Evolutionary conservation across 2,797 vertebrate species (phyloP).

Genomic region (Poliocrania exsul): DNA sequence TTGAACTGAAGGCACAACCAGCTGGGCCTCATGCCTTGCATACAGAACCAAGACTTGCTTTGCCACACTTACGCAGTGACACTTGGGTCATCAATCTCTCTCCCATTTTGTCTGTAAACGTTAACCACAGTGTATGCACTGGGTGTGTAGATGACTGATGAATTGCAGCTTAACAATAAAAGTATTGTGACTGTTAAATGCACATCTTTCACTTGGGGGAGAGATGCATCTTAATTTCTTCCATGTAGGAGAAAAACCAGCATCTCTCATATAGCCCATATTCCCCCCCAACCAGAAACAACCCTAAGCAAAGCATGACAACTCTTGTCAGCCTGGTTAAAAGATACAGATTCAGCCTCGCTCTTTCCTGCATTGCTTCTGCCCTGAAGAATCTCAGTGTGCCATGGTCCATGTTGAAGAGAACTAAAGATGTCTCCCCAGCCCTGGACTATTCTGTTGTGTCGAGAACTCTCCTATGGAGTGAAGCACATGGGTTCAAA

Average conservation of each 20-base stretch:
- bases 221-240: neutral
- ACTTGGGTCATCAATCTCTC: neutral
- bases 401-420: neutral
- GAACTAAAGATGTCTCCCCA: neutral
- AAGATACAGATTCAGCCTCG: neutral
- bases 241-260: neutral
- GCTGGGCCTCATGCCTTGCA: constrained; percentile 23
- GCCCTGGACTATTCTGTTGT: neutral
- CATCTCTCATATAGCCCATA: neutral
- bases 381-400: neutral
- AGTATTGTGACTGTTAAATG: neutral
- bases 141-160: neutral
- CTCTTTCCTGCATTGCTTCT: neutral
- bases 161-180: neutral
- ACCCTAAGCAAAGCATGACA: neutral
- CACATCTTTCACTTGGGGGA: accelerated
- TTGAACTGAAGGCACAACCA: neutral
- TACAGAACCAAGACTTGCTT: constrained; percentile 1
- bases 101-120: neutral
- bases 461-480: neutral
- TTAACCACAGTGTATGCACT: neutral
- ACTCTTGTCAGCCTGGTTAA: neutral
- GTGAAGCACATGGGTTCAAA: neutral
- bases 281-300: neutral
- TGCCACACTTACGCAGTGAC: neutral